Evolutionary conservation across 2,113 vertebrate genomes (phyloP).

Genomic region (Progne subis): DNA sequence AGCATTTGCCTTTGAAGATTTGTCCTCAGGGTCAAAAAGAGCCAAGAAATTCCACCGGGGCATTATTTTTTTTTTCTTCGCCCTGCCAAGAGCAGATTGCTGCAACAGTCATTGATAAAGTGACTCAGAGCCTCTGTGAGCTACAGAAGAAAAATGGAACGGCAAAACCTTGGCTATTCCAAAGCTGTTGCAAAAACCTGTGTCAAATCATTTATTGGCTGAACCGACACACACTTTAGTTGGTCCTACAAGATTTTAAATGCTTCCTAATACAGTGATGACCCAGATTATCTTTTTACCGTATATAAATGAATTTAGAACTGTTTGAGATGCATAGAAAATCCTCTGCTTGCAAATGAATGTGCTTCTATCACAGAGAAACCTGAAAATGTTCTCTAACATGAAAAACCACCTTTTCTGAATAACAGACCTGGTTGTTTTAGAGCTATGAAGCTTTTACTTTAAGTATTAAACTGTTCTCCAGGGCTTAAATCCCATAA

Average conservation of each 20-base stretch:
- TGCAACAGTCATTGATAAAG: neutral
- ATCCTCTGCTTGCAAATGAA: neutral
- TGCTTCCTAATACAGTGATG: neutral
- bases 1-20: neutral
- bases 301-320: neutral
- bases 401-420: neutral
- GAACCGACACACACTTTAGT: neutral
- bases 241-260: neutral
- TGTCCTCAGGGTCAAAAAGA: neutral
- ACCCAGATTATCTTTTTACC: neutral
- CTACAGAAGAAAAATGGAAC: neutral
- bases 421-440: neutral
- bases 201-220: neutral
- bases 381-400: neutral
- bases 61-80: neutral
- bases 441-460: neutral
- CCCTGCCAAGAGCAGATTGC: neutral
- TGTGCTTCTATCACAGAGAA: neutral
- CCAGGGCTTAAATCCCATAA: neutral
- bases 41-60: neutral
- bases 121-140: neutral
- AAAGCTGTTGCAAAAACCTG: neutral
- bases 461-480: neutral
- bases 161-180: neutral
- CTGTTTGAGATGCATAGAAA: neutral